Conservation (phyloP, 2,888 invertebrate genomes). For the Catocala fraxini region DNA sequence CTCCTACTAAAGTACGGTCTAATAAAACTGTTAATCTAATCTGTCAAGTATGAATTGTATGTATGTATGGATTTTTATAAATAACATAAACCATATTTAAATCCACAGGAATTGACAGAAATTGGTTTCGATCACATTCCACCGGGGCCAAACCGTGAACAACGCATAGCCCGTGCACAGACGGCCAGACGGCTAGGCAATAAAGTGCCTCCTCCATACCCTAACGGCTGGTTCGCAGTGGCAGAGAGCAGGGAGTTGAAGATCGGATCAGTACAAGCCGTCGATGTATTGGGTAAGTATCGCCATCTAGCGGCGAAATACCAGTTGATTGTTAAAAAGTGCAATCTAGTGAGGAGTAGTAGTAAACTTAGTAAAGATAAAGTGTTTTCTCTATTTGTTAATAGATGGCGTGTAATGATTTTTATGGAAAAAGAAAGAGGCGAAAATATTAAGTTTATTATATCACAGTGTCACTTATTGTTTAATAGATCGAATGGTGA, state of each 20-base stretch:
- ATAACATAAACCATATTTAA: too few relatives aligned
- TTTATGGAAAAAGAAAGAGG: too few relatives aligned
- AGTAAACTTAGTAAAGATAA: neutral
- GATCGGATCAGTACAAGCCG: constrained; percentile 85
- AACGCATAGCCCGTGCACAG: constrained; percentile 80
- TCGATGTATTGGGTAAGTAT: constrained; percentile 89
- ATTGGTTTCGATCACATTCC: constrained; percentile 79
- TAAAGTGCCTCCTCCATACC: constrained; percentile 93
- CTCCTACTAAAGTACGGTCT: too few relatives aligned
- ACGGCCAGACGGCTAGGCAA: constrained; percentile 88
- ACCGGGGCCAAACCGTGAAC: constrained; percentile 59
- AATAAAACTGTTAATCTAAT: too few relatives aligned
- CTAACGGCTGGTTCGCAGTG: constrained; percentile 96
- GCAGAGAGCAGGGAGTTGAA: constrained; percentile 90
- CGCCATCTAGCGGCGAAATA: constrained; percentile 35
- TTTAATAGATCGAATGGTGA: too few relatives aligned
- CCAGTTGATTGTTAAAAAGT: neutral
- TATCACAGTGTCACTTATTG: too few relatives aligned
- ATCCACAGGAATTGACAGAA: constrained; percentile 78
- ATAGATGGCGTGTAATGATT: too few relatives aligned
- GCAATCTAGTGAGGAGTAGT: neutral
- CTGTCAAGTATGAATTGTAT: too few relatives aligned
- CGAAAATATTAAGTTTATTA: too few relatives aligned
- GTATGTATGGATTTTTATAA: too few relatives aligned
- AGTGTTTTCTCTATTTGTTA: too few relatives aligned